A percentile compares a stretch with the other conserved stretches of the same genome.
Evolutionary conservation across 2,797 vertebrate species (phyloP).

Genomic region (Diceros bicornis): DNA sequence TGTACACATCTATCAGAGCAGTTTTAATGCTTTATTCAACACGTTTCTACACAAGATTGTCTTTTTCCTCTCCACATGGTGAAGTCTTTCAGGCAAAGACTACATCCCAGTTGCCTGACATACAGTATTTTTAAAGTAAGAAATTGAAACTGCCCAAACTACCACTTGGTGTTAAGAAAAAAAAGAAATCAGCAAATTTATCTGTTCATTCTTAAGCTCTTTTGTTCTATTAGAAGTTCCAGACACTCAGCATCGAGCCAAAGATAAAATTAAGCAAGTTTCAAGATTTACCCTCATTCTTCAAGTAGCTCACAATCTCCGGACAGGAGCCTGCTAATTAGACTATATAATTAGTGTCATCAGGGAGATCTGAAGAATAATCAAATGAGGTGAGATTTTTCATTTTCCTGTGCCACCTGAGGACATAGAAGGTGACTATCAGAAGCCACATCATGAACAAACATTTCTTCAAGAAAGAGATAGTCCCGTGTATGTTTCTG

Average conservation of each 20-base stretch:
- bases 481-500: background rate
- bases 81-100: background rate
- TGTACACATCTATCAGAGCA: background rate
- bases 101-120: background rate
- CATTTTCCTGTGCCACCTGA: constrained; percentile 76
- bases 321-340: constrained; percentile 78
- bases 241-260: background rate
- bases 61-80: background rate
- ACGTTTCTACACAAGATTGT: background rate
- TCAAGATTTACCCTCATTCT: constrained; percentile 41
- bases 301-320: constrained; percentile 58
- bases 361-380: constrained; percentile 74
- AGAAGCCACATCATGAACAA: background rate
- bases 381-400: constrained; percentile 80
- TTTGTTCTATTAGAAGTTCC: background rate
- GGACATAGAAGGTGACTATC: constrained; percentile 32
- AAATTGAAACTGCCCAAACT: background rate
- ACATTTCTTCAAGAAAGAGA: constrained; percentile 35
- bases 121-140: constrained; percentile 41
- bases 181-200: background rate
- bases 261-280: constrained; percentile 66
- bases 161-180: background rate
- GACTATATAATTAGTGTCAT: constrained; percentile 74
- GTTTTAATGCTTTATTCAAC: background rate
- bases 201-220: background rate